phyloP scores from a whole-genome alignment of 35 echinoderm and acorn worm species.

The Strongylocentrotus purpuratus region DNA sequence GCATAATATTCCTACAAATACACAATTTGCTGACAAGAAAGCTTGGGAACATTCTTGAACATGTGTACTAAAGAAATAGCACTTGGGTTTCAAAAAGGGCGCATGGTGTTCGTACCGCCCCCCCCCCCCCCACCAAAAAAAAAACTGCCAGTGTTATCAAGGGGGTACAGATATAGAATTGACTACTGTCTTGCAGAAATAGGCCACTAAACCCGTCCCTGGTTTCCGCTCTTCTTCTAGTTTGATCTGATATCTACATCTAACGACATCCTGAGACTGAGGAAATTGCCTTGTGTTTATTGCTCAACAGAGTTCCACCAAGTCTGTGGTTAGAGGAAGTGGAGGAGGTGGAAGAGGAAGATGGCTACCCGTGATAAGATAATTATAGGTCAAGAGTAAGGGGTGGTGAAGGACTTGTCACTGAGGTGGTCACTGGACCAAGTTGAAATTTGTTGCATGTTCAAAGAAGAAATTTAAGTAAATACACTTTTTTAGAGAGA shows the following conservation, averaged over 20 bases:
- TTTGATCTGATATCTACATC: neutral
- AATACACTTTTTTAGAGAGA: too few species aligned
- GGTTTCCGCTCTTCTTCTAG: neutral
- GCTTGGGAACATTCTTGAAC: too few species aligned
- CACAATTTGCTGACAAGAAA: too few species aligned
- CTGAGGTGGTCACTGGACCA: neutral
- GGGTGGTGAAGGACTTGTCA: neutral
- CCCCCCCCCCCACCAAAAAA: too few species aligned
- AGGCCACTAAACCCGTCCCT: neutral
- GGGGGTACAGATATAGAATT: neutral
- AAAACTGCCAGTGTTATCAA: neutral
- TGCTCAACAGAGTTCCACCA: neutral
- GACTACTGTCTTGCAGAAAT: neutral
- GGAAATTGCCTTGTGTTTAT: slow-evolving; percentile 4
- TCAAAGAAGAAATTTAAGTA: too few species aligned
- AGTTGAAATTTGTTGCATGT: too few species aligned
- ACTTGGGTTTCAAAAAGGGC: too few species aligned
- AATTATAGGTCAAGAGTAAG: neutral
- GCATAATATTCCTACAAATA: too few species aligned
- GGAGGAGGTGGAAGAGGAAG: neutral
- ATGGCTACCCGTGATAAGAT: neutral
- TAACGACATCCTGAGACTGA: neutral
- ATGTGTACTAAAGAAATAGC: too few species aligned
- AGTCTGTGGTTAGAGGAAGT: neutral
- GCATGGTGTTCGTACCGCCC: too few species aligned